Evolutionary conservation across 2,797 vertebrate genomes (phyloP).

Genomic region (Anas flavirostris): DNA sequence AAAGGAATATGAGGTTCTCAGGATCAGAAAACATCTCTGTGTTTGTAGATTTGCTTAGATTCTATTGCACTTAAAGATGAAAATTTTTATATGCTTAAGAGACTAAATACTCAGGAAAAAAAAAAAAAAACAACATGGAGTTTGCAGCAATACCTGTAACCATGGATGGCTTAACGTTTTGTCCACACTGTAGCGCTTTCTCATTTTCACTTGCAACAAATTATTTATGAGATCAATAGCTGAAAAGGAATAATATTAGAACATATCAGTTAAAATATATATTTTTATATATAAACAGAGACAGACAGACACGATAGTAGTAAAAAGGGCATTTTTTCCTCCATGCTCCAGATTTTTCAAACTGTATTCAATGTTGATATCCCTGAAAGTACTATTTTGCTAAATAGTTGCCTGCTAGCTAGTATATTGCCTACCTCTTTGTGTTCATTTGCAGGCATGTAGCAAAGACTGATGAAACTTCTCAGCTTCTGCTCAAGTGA

Average conservation of each 20-base stretch:
- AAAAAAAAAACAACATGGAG: neutral
- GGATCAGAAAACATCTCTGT: neutral
- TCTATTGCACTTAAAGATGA: neutral
- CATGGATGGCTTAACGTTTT: constrained; percentile 97
- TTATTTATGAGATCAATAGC: constrained; percentile 98
- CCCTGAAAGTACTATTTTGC: neutral
- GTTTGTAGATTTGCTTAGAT: neutral
- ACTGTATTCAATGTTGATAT: neutral
- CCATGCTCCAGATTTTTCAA: neutral
- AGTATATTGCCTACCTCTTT: neutral
- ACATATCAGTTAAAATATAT: neutral
- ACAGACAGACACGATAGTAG: neutral
- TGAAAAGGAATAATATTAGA: constrained; percentile 75
- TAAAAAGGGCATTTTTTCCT: neutral
- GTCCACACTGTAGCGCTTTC: constrained; percentile 97
- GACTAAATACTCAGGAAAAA: neutral
- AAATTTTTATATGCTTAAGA: neutral
- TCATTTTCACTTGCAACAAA: constrained; percentile 99
- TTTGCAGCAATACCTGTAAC: constrained; percentile 85
- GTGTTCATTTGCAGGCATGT: neutral
- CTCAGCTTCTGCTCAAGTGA: neutral
- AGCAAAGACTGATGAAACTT: neutral
- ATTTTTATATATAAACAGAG: neutral
- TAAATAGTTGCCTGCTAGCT: neutral
- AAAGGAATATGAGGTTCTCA: neutral